These are phyloP conservation scores for Protophormia terraenovae DNA, from an alignment of 2,888 invertebrate species.

Conservation along the genomic window DNA sequence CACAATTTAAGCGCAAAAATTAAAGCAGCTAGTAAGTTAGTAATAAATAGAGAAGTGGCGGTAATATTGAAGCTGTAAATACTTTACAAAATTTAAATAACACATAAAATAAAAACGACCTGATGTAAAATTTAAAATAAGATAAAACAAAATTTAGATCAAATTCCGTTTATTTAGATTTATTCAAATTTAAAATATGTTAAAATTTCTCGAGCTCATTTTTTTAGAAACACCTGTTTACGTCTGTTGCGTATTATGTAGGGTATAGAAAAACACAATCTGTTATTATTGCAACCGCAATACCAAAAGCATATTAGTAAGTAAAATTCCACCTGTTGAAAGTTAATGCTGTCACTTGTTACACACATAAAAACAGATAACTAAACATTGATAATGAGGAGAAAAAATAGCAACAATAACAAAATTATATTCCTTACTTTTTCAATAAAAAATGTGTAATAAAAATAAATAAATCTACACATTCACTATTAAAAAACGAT, in stretches of 20 bases:
- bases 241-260: conserved; percentile 5
- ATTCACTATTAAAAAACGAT: conserved; percentile 43
- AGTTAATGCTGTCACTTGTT: conserved; percentile 59
- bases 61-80: not conserved
- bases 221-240: conserved; percentile 45
- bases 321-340: conserved; percentile 66
- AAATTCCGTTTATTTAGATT: too few species aligned
- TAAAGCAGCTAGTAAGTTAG: not conserved
- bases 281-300: conserved; percentile 43
- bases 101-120: too few species aligned
- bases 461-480: conserved; percentile 16
- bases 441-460: not conserved
- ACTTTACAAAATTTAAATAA: too few species aligned
- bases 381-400: conserved; percentile 61
- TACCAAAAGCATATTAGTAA: conserved; percentile 36
- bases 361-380: conserved; percentile 50
- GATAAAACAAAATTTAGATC: too few species aligned
- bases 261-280: conserved; percentile 42
- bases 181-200: too few species aligned
- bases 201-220: too few species aligned
- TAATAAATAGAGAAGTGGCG: not conserved
- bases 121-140: too few species aligned
- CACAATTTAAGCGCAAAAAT: conserved; percentile 22
- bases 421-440: conserved; percentile 46
- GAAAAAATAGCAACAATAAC: conserved; percentile 37